Conservation (phyloP, 2,888 invertebrate species). For the Parnassius glacialis region DNA sequence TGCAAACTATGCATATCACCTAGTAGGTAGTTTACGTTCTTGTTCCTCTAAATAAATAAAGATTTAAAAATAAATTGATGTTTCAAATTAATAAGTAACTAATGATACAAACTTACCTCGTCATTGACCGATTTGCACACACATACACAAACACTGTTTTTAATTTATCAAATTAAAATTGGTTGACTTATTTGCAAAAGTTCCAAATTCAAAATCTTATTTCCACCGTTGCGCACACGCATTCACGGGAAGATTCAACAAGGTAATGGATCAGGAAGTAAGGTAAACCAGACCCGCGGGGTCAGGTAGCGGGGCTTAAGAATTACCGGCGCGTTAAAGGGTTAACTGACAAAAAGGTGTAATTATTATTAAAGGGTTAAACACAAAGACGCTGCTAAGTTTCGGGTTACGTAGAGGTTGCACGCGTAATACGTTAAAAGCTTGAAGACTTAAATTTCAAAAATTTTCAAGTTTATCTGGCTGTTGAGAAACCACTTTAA, state of each 20-base stretch:
- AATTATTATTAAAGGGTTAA: slow-evolving; percentile 75
- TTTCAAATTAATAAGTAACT: too few relatives aligned
- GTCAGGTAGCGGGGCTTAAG: slow-evolving; percentile 76
- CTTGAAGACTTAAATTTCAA: slow-evolving; percentile 30
- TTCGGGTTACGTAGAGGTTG: slow-evolving; percentile 64
- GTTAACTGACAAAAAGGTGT: slow-evolving; percentile 74
- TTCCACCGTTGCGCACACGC: slow-evolving; percentile 66
- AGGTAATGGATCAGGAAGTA: slow-evolving; percentile 77
- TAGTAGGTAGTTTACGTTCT: too few relatives aligned
- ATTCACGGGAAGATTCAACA: slow-evolving; percentile 60
- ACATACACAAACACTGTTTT: slow-evolving; percentile 10
- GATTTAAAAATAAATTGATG: too few relatives aligned
- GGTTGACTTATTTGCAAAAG: background rate
- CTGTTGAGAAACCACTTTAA: background rate
- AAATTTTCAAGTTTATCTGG: background rate
- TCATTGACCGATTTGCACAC: background rate
- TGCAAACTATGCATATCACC: too few relatives aligned
- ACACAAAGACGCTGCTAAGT: slow-evolving; percentile 57
- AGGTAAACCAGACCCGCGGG: slow-evolving; percentile 60
- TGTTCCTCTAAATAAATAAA: too few relatives aligned
- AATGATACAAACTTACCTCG: slow-evolving; percentile 7
- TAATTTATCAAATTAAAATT: background rate
- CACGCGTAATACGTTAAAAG: slow-evolving; percentile 51
- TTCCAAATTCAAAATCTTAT: background rate
- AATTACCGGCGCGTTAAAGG: slow-evolving; percentile 74